Evolutionary conservation across 2,113 vertebrate species (phyloP), one percentile per base, ranked within the genome.

Genomic region (Tenrec ecaudatus): DNA sequence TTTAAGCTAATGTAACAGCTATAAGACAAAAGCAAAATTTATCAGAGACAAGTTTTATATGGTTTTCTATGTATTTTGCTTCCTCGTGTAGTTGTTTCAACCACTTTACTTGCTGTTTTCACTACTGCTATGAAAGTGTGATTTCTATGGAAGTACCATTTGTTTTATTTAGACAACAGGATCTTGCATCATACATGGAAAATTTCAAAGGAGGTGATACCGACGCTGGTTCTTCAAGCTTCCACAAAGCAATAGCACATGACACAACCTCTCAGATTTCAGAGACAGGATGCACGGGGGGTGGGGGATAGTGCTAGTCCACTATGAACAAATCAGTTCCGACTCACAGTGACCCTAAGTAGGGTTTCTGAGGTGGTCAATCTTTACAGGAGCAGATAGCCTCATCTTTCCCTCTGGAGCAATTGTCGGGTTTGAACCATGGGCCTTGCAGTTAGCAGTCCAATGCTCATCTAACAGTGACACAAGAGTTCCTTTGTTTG

Each of bases 91-190:
- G 7, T 71, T 1, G 43, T 81, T 90, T 36, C 86, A 95, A 77
- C 76, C 71, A 82, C 23, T 95, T 88, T 43, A 79, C 58, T 66
- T 71, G 6, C 10, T 89, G 43, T 78, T 89, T 94, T 93, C 62
- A 88, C 80, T 62, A 85, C 19, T n/a, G 2, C 15, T 84, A 82
- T 78, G 43, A 75, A 92, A 84, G 66, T 36, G 71, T 38, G 83
- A 53, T 83, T 89, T 90, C 11, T 80, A 4, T 40, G 1, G 38
- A 40, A 12, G 27, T 60, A 77, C 20, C 1, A 58, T 58, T 78
- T 79, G 17, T 77, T 40, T 87, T 80, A 68, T 86, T 77, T 71
- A 43, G 11, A 86, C 15, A 85, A 57, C 3, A 40, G 16, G 22
- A 66, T 27, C 15, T 96, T 79, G 15, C 11, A 85, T 38, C 36